A percentile compares a stretch with the other conserved stretches of the same genome.
These are phyloP conservation scores for Dendronephthya gigantea DNA, from an alignment of 64 coral and sea anemone genomes.

Conservation along the genomic window DNA sequence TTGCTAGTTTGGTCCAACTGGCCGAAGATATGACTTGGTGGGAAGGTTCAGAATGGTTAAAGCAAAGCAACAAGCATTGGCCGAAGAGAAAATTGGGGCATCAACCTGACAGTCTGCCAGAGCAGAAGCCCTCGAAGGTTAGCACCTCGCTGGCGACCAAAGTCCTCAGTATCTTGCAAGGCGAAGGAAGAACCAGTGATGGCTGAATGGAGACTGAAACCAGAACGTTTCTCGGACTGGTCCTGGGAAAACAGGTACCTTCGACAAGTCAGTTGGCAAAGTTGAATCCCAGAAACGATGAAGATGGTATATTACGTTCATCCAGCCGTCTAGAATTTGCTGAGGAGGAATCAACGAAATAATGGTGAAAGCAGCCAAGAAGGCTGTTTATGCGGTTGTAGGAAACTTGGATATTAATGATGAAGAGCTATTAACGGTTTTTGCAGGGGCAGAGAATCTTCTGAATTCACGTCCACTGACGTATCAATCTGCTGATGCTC, in stretches of 20 bases:
- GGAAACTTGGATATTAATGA: conserved; percentile 28
- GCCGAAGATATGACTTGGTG: neutral
- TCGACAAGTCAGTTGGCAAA: too few species aligned
- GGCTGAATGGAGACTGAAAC: neutral
- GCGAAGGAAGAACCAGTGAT: neutral
- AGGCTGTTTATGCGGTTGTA: conserved; percentile 35
- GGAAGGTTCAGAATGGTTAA: neutral
- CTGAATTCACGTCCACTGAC: conserved; percentile 33
- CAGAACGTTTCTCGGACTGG: neutral
- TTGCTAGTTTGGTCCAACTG: neutral
- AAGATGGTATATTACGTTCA: too few species aligned
- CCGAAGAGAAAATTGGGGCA: neutral
- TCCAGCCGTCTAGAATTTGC: too few species aligned
- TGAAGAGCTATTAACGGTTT: conserved; percentile 16
- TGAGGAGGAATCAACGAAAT: neutral
- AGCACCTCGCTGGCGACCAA: too few species aligned
- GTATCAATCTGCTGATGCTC: conserved; percentile 24
- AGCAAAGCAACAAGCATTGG: neutral
- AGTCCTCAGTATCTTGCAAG: too few species aligned
- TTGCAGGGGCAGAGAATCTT: conserved; percentile 2
- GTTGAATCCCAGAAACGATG: too few species aligned
- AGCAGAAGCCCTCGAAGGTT: neutral
- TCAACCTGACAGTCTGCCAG: neutral
- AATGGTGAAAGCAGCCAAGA: conserved; percentile 41
- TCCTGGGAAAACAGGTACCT: neutral